A percentile compares a stretch with the other conserved stretches of the same genome.
phyloP scores from a whole-genome alignment of 2,797 vertebrate genomes.

The Buphagus erythrorhynchus region DNA sequence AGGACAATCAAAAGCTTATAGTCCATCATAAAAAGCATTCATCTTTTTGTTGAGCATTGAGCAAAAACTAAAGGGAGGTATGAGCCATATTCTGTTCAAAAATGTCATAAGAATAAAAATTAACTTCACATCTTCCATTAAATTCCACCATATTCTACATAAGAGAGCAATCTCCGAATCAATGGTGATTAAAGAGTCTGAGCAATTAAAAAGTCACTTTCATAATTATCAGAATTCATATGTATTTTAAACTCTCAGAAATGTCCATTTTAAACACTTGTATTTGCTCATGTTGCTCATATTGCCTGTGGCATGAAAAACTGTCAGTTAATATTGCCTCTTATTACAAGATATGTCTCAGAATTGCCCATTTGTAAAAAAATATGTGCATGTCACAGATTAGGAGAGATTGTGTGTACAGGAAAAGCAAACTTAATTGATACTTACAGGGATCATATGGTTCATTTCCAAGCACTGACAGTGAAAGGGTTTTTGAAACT shows the following conservation, averaged over 20 bases:
- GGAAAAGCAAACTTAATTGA: not conserved
- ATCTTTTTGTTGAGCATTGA: not conserved
- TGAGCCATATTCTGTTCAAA: not conserved
- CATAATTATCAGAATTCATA: not conserved
- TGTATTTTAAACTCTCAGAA: not conserved
- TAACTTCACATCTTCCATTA: not conserved
- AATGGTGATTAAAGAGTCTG: not conserved
- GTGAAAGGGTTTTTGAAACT: not conserved
- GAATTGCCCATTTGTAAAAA: not conserved
- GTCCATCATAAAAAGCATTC: not conserved
- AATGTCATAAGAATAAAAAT: not conserved
- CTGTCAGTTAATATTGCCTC: not conserved
- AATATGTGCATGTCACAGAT: not conserved
- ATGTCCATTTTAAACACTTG: not conserved
- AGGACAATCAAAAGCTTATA: not conserved
- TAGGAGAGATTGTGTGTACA: not conserved
- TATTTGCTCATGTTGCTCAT: not conserved
- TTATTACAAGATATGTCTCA: not conserved
- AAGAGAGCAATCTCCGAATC: not conserved
- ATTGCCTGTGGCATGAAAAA: not conserved
- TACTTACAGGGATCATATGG: not conserved
- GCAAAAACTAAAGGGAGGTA: not conserved
- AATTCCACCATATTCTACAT: not conserved
- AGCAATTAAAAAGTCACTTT: not conserved
- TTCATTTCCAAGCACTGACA: not conserved